Base-by-base conservation (phyloP, 2,797 vertebrate species). In the Phoxinus dragarum region DNA sequence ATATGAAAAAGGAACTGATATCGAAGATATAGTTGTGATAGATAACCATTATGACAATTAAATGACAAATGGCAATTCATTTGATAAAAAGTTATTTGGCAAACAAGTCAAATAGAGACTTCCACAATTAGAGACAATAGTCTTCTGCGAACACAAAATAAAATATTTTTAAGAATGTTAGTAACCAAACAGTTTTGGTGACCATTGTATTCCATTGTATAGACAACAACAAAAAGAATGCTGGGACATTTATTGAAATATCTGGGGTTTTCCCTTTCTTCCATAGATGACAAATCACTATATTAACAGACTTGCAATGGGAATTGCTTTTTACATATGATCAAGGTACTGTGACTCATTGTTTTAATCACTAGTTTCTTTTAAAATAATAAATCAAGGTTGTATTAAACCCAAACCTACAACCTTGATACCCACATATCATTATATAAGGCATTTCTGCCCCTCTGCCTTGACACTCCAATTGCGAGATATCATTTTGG, bases 371-470 rank as follows among this genome's bases (percentile, higher is more conserved):
- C 23, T 16, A n/a, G 38, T 61, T 42, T 61, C 54, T 61, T 77
- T 61, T 27, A 61, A n/a, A 59, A 78, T 14, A 16, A 76, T n/a
- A 64, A 52, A 76, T 56, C 34, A 76, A 56, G 54, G n/a, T 61
- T 61, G 75, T 42, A 56, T 61, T 27, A 14, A 42, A 78, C 59
- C 23, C 54, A 40, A 40, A 23, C 31, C 49, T 34, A 12, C 31
- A 1, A 54, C 49, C 73, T 75, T 54, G 31, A 56, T 76, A 82
- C 38, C 52, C 54, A 23, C 40, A 64, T 47, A 61, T 34, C 17
- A 61, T 47, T 82, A 40, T 27, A 44, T 40, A 76, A 76, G 59
- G 31, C 21, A 83, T 76, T 76, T 76, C 34, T 36, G 23, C 66
- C 49, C 34, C 38, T 75, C 56, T 67, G 52, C 38, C 38, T 59